Evolutionary conservation across 2,113 vertebrate genomes (phyloP), one percentile per base, ranked within the genome.

Genomic region (Vombatus ursinus): DNA sequence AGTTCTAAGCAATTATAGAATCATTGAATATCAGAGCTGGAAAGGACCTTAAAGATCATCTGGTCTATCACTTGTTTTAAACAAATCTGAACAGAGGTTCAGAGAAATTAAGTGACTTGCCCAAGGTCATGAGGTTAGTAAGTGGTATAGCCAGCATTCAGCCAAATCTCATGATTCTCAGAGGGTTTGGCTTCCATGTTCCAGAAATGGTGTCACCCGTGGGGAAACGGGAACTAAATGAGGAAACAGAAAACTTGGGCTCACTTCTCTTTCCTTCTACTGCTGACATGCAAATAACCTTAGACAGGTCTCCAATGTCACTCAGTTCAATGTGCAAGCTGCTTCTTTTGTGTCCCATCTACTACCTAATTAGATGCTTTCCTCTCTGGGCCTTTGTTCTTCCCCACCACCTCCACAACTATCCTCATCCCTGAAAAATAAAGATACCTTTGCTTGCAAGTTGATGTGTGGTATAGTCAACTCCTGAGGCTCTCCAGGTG

Each of bases 1-100:
- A 93, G 91, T 91, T 94, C 84, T 61, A 94, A 97, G 90, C 31
- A 92, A 90, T 47, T 90, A 92, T 7, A 28, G 93, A 91, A 92
- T 37, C 24, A 89, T 90, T 90, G 31, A 52, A 92, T 31, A 91
- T 84, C 68, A 84, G 16, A 44, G 19, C 37, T 84, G 68, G n/a
- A 84, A 84, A 84, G n/a, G n/a, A 84, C 37, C 31, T 44, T 44
- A 84, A 22, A 23, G 68, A 84, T 84, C 8, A 23, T 44, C n/a
- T 84, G 8, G 68, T 84, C 68, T 84, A 84, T 22, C 68, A 84
- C 68, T 84, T 49, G 48, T 49, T 77, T 12, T 0, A 68, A 57
- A 57, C 12, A 68, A 14, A 44, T 44, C 16, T 44, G 19, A 44
- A 84, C 16, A 23, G 19, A 84, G 31, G 61, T 37, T 77, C 14